These are phyloP conservation scores for Ptychoptera albimana DNA, from an alignment of 2,888 invertebrate species.

Conservation along the genomic window DNA sequence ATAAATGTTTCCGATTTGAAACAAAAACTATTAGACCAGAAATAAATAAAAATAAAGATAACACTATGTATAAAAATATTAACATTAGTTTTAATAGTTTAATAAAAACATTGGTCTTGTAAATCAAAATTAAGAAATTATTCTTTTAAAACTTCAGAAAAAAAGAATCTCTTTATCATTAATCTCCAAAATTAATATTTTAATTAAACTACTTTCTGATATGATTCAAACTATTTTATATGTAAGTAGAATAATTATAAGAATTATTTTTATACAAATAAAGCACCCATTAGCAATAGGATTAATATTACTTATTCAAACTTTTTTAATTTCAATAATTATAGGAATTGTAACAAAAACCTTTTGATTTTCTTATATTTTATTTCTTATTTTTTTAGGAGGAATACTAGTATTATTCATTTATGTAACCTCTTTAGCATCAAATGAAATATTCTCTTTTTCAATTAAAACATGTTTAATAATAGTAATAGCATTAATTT, in stretches of 20 bases:
- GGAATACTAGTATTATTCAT: conserved; percentile 48
- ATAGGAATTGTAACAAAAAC: conserved; percentile 33
- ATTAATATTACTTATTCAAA: conserved; percentile 36
- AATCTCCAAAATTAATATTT: conserved; percentile 59
- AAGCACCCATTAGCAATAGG: conserved; percentile 39
- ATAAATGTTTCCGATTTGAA: conserved; percentile 40
- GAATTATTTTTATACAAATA: conserved; percentile 29
- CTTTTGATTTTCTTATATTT: conserved; percentile 43
- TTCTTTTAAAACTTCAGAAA: conserved; percentile 40
- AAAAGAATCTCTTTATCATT: conserved; percentile 32
- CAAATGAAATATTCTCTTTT: conserved; percentile 40
- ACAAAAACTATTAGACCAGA: conserved; percentile 36
- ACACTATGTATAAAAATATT: conserved; percentile 28
- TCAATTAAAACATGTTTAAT: conserved; percentile 21
- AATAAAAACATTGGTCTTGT: conserved; percentile 50
- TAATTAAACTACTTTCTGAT: conserved; percentile 44
- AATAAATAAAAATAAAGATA: conserved; percentile 34
- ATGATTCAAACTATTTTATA: conserved; percentile 19
- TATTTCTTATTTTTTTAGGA: conserved; percentile 45
- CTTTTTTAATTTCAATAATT: conserved; percentile 32
- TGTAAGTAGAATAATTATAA: conserved; percentile 22
- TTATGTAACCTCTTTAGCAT: conserved; percentile 44
- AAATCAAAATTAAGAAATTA: conserved; percentile 40
- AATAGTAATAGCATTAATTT: conserved; percentile 15
- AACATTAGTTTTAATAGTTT: conserved; percentile 48